phyloP scores from a whole-genome alignment of 2,888 invertebrate genomes.

The Alentia gelatinosa region DNA sequence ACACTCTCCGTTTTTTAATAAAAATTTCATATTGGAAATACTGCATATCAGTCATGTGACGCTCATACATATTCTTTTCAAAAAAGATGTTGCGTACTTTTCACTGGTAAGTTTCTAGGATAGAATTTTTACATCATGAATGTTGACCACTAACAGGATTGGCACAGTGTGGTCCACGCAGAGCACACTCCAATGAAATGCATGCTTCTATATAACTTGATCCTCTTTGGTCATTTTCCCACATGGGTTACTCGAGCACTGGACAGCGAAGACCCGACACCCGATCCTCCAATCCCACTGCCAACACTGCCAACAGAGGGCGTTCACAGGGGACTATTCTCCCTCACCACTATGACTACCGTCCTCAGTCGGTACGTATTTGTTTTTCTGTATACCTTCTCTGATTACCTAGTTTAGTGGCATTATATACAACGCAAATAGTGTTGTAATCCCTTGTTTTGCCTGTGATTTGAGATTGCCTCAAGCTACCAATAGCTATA shows the following conservation, averaged over 20 bases:
- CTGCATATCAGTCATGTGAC: too few species aligned
- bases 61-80: too few species aligned
- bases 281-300: background rate
- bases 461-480: background rate
- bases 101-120: too few species aligned
- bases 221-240: background rate
- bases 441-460: background rate
- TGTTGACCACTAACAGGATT: too few species aligned
- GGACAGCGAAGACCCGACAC: background rate
- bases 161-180: too few species aligned
- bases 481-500: background rate
- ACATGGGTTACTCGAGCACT: background rate
- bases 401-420: background rate
- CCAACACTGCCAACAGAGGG: too few species aligned
- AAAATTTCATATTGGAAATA: too few species aligned
- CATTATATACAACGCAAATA: background rate
- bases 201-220: slow-evolving; percentile 2
- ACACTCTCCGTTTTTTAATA: too few species aligned
- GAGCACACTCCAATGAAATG: too few species aligned
- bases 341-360: background rate
- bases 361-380: background rate
- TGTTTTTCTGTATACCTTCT: background rate
- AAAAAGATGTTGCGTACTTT: too few species aligned
- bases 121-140: too few species aligned
- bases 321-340: background rate